These are phyloP conservation scores for Bugula neritina DNA, from an alignment of 2,888 invertebrate genomes.

Conservation along the genomic window DNA sequence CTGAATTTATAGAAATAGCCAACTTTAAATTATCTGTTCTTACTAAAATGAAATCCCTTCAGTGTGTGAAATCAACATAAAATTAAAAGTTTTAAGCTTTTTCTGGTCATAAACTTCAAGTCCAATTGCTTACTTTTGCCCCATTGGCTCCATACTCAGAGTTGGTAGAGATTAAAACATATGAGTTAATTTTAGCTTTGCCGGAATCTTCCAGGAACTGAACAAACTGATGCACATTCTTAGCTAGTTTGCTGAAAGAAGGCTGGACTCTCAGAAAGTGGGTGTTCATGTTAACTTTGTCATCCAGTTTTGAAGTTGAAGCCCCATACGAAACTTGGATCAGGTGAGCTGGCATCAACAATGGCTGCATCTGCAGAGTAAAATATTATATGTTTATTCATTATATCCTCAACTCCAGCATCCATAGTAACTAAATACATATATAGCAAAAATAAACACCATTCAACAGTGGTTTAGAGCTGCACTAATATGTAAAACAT, in stretches of 20 bases:
- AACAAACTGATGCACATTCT: neutral
- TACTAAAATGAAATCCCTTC: too few relatives aligned
- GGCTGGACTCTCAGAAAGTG: neutral
- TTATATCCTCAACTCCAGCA: too few relatives aligned
- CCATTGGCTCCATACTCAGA: neutral
- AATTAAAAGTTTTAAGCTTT: too few relatives aligned
- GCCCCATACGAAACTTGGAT: constrained; percentile 7
- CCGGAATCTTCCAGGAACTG: neutral
- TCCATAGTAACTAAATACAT: too few relatives aligned
- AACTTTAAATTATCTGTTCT: too few relatives aligned
- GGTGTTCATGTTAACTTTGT: neutral
- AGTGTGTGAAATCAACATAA: too few relatives aligned
- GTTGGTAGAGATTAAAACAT: neutral
- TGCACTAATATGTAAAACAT: too few relatives aligned
- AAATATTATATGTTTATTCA: neutral
- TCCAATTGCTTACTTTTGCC: neutral
- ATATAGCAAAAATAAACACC: too few relatives aligned
- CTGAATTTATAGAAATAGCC: too few relatives aligned
- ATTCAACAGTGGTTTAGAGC: too few relatives aligned
- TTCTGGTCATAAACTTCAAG: too few relatives aligned
- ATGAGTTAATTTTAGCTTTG: neutral
- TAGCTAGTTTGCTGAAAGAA: neutral
- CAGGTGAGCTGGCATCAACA: neutral
- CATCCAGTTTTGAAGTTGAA: neutral
- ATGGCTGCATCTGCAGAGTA: neutral